Evolutionary conservation across 2,888 invertebrate species (phyloP), one percentile per base, ranked within the genome.

Genomic region (Leptura quadrifasciata): DNA sequence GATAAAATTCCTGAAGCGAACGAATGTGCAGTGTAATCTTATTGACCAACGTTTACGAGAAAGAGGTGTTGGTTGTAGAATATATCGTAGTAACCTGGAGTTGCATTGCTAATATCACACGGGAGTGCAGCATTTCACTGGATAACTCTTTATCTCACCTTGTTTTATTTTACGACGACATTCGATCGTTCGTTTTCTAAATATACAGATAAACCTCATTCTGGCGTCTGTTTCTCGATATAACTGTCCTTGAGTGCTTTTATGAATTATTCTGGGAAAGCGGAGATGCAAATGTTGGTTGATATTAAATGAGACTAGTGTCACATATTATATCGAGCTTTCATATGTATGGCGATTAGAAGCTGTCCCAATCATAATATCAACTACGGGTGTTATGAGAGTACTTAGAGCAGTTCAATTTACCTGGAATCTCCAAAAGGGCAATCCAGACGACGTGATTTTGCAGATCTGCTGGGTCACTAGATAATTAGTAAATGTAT

Each of bases 1-100:
- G 35, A 61, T 71, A 61, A 27, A 71, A n/a, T 61, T 69, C 39
- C 58, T 15, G 20, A 58, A 58, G 24, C 21, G 18, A 15, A 67
- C 24, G 31, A 9, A n/a, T n/a, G n/a, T n/a, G n/a, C n/a, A n/a
- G n/a, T n/a, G 15, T 47, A 39, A 39, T 12, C 58, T 18, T 39
- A 69, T 39, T 58, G 69, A 57, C 21, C 31, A 35, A 20, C 57
- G 21, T 20, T 57, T 57, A 57, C 3, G 57, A 1, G 20, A 18
- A 21, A 21, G 57, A 20, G 57, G 27, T 31, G 60, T 60, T 27
- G n/a, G 60, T 9, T 0, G 24, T 9, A 24, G 60, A 6, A 60
- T 24, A 31, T 27, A 60, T 27, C 21, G n/a, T 27, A 27, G 27
- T 60, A 12, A 60, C 60, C 27, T 27, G 27, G 60, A 8, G n/a